phyloP scores from a whole-genome alignment of 2,797 vertebrate genomes.

The Hoplostethus mediterraneus region DNA sequence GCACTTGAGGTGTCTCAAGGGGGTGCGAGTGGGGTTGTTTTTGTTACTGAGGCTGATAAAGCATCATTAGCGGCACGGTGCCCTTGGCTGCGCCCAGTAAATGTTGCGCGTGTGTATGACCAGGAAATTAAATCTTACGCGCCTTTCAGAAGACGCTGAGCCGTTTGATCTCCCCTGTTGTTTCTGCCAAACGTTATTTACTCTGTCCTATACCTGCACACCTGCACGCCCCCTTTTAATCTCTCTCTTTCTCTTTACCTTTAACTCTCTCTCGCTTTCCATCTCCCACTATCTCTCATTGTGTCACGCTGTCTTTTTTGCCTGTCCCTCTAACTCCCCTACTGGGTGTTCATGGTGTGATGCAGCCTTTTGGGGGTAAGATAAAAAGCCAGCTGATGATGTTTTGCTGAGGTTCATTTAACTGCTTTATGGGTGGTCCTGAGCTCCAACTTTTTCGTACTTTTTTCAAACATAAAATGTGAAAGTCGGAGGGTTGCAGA shows the following conservation, averaged over 20 bases:
- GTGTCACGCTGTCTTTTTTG: slow-evolving; percentile 17
- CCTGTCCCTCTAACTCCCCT: slow-evolving; percentile 47
- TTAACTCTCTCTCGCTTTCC: neutral
- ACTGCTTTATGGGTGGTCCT: slow-evolving; percentile 58
- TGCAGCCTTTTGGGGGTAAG: slow-evolving; percentile 65
- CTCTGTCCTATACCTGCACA: slow-evolving; percentile 13
- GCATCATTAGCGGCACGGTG: slow-evolving; percentile 44
- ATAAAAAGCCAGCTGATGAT: slow-evolving; percentile 53
- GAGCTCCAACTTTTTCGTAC: slow-evolving; percentile 6
- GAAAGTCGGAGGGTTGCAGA: slow-evolving; percentile 15
- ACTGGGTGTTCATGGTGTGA: slow-evolving; percentile 50
- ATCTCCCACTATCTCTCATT: slow-evolving; percentile 7
- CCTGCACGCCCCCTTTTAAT: neutral
- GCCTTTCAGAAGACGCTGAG: slow-evolving; percentile 44
- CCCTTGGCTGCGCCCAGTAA: slow-evolving; percentile 33
- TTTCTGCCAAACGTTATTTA: slow-evolving; percentile 39
- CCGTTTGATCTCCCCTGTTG: slow-evolving; percentile 49
- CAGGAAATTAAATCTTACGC: slow-evolving; percentile 74
- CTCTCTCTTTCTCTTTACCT: slow-evolving; percentile 1
- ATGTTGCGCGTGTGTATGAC: slow-evolving; percentile 57
- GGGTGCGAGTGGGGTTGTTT: slow-evolving; percentile 59
- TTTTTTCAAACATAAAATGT: slow-evolving; percentile 18
- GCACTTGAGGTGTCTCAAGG: slow-evolving; percentile 22
- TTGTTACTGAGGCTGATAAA: slow-evolving; percentile 61
- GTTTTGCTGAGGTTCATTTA: slow-evolving; percentile 70